Evolutionary conservation across 2,797 vertebrate species (phyloP).

Genomic region (Morus bassanus): DNA sequence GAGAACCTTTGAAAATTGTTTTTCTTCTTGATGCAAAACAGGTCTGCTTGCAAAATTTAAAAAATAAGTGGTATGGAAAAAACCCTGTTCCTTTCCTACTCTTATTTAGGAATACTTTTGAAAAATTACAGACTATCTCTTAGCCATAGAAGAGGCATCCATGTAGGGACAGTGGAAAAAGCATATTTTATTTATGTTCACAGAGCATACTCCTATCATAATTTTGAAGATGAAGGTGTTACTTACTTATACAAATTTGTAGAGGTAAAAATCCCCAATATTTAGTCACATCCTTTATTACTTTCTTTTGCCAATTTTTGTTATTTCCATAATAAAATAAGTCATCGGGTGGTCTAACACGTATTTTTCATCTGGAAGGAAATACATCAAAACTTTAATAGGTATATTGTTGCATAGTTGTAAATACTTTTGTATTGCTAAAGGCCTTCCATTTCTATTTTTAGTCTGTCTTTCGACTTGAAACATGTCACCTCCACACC

Average conservation of each 20-base stretch:
- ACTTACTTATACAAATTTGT: background rate
- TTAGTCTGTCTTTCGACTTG: background rate
- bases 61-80: background rate
- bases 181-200: background rate
- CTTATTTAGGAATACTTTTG: background rate
- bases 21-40: background rate
- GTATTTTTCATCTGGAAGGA: background rate
- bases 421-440: background rate
- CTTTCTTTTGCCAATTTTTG: background rate
- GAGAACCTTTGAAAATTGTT: background rate
- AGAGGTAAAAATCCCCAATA: fast-evolving
- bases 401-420: background rate
- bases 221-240: background rate
- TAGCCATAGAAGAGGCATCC: background rate
- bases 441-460: background rate
- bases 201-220: background rate
- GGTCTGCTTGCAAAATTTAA: background rate
- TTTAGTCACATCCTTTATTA: background rate
- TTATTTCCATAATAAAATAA: background rate
- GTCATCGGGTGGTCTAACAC: background rate
- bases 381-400: background rate
- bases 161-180: background rate
- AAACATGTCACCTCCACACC: background rate
- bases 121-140: background rate
- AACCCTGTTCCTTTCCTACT: fast-evolving